A percentile compares a stretch with the other conserved stretches of the same genome.
These are phyloP conservation scores for Noctilio leporinus DNA, from an alignment of 2,113 vertebrate species.

Conservation along the genomic window DNA sequence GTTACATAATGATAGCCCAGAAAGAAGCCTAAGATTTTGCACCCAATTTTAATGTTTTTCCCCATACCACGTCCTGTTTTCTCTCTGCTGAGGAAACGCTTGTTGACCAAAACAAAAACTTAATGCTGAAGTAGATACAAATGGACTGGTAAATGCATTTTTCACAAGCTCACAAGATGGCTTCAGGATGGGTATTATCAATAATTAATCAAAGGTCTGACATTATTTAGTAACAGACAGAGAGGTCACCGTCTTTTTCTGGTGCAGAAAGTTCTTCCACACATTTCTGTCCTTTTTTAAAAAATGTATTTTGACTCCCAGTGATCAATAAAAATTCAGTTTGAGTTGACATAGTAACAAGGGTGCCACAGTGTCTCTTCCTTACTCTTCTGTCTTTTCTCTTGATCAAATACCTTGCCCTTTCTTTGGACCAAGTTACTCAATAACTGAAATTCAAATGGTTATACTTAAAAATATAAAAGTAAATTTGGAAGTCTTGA, in stretches of 20 bases:
- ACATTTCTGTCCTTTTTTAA: not conserved
- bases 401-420: not conserved
- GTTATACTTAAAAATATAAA: not conserved
- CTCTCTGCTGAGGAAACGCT: not conserved
- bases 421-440: not conserved
- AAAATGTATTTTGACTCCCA: not conserved
- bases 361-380: not conserved
- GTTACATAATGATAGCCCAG: not conserved
- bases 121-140: not conserved
- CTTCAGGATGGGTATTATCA: not conserved
- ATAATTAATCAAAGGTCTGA: slow-evolving; percentile 31
- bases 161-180: not conserved
- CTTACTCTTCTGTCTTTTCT: not conserved
- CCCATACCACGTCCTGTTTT: not conserved
- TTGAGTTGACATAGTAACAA: not conserved
- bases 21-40: not conserved
- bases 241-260: not conserved
- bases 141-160: not conserved
- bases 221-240: slow-evolving; percentile 11
- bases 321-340: not conserved
- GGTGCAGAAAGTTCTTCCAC: not conserved
- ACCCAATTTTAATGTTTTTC: not conserved
- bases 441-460: not conserved
- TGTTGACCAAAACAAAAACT: not conserved
- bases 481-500: not conserved